Conservation (phyloP, 2,888 invertebrate genomes). For the Ditula angustiorana region DNA sequence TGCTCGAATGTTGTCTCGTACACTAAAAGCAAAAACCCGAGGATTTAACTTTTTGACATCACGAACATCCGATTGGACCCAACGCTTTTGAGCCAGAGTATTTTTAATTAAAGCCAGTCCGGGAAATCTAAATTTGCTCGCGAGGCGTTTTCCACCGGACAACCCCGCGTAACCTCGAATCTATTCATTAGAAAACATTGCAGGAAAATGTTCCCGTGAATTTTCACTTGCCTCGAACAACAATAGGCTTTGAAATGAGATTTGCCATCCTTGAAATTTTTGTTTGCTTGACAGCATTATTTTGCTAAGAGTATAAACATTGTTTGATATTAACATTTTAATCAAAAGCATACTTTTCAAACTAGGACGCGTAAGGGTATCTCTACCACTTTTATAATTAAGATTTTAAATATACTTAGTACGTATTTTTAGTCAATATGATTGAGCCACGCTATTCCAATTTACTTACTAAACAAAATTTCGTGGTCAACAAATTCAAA, state of each 20-base stretch:
- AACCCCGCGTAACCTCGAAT: slow-evolving; percentile 2
- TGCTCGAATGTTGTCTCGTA: slow-evolving; percentile 22
- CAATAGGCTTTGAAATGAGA: slow-evolving; percentile 1
- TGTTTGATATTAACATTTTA: neutral
- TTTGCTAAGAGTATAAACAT: neutral
- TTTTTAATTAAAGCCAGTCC: slow-evolving; percentile 67
- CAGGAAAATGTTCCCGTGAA: slow-evolving; percentile 13
- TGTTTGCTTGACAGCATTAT: neutral
- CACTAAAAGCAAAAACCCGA: slow-evolving; percentile 46
- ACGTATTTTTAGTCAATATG: too few relatives aligned
- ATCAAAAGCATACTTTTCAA: too few relatives aligned
- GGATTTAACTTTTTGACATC: slow-evolving; percentile 60
- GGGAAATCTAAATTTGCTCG: slow-evolving; percentile 48
- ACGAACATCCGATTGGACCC: slow-evolving; percentile 56
- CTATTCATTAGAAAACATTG: slow-evolving; percentile 31
- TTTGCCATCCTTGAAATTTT: slow-evolving; percentile 1
- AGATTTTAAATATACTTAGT: too few relatives aligned
- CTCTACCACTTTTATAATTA: too few relatives aligned
- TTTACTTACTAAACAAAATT: too few relatives aligned
- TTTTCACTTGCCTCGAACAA: slow-evolving; percentile 5
- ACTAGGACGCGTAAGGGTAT: too few relatives aligned
- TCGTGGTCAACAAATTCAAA: too few relatives aligned
- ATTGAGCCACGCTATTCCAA: too few relatives aligned
- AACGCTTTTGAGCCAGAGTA: slow-evolving; percentile 52
- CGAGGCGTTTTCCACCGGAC: slow-evolving; percentile 6